Conservation (phyloP, 2,113 vertebrate genomes). For the Phalacrocorax brasilianus region DNA sequence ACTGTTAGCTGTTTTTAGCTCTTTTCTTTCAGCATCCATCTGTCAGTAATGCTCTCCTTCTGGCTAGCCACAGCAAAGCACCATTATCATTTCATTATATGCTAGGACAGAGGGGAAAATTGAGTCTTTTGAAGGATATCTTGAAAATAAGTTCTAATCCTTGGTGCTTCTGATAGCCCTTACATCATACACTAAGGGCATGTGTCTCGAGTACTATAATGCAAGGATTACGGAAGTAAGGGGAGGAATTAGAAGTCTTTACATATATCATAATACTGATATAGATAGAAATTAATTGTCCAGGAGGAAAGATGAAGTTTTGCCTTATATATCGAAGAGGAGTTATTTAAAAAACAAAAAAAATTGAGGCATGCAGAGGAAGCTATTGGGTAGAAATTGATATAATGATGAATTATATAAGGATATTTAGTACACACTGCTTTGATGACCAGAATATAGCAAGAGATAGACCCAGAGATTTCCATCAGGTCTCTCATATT, state of each 20-base stretch:
- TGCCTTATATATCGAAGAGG: neutral
- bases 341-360: neutral
- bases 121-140: neutral
- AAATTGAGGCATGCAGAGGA: neutral
- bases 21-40: slow-evolving; percentile 33
- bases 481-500: neutral
- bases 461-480: neutral
- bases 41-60: slow-evolving; percentile 15
- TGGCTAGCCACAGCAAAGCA: neutral
- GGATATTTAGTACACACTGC: neutral
- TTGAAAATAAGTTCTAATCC: too few species aligned
- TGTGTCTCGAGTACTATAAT: neutral
- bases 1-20: slow-evolving; percentile 22
- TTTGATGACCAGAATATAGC: neutral
- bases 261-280: neutral
- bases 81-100: neutral
- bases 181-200: neutral
- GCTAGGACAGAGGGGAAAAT: neutral
- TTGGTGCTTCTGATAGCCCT: neutral
- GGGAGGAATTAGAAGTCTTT: neutral
- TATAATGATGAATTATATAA: neutral
- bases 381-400: neutral
- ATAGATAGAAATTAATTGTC: neutral
- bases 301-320: neutral
- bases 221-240: neutral